These are phyloP conservation scores for Brenthis ino DNA, from an alignment of 2,888 invertebrate species.

Conservation along the genomic window DNA sequence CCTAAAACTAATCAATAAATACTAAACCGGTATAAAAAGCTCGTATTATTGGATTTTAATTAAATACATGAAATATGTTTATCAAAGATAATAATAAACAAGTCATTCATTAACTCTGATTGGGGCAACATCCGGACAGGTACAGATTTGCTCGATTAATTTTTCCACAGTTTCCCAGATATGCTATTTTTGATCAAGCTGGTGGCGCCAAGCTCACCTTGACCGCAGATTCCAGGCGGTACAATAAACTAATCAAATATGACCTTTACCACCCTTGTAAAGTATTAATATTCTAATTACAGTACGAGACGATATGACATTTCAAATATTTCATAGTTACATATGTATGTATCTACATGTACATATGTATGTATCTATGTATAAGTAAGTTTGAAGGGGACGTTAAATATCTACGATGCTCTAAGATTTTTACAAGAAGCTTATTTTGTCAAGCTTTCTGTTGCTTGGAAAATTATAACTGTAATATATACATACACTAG, in stretches of 20 bases:
- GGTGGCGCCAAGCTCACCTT: conserved; percentile 68
- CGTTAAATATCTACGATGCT: too few relatives aligned
- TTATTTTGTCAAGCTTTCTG: too few relatives aligned
- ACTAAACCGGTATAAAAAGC: neutral
- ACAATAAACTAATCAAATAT: conserved; percentile 59
- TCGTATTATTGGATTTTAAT: conserved; percentile 8
- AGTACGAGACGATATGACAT: conserved; percentile 20
- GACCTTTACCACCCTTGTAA: conserved; percentile 53
- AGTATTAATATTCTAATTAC: conserved; percentile 23
- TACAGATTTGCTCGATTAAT: conserved; percentile 35
- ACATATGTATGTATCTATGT: too few relatives aligned
- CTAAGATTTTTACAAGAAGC: too few relatives aligned
- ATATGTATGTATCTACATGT: too few relatives aligned
- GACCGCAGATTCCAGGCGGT: conserved; percentile 59
- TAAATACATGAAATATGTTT: conserved; percentile 2
- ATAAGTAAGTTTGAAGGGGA: too few relatives aligned
- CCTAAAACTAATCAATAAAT: neutral
- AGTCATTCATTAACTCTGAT: conserved; percentile 22
- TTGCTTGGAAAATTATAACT: too few relatives aligned
- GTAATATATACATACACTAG: too few relatives aligned
- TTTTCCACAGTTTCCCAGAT: conserved; percentile 35
- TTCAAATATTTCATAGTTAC: conserved; percentile 26
- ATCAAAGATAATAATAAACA: conserved; percentile 1
- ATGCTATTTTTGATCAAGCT: conserved; percentile 62
- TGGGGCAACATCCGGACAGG: conserved; percentile 49